Percentiles rank a stretch among this genome's conserved stretches.
Evolutionary conservation across 2,888 invertebrate genomes (phyloP).

Genomic region (Brassicogethes aeneus): DNA sequence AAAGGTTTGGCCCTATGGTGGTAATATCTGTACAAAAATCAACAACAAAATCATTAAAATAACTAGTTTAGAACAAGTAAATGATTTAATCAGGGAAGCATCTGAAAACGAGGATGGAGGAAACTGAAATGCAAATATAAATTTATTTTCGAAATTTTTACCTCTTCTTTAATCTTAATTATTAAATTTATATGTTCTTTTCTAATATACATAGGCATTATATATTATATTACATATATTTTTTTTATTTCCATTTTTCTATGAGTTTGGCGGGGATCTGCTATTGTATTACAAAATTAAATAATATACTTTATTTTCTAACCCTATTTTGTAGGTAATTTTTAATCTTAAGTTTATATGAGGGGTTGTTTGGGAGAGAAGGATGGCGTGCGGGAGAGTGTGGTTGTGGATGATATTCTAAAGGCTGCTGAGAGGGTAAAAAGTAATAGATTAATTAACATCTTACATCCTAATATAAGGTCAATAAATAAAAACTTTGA

Average conservation of each 20-base stretch:
- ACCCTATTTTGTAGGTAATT: no score
- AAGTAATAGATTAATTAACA: no score
- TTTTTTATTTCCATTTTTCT: background rate
- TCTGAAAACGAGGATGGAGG: background rate
- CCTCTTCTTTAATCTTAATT: no score
- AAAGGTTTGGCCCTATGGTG: background rate
- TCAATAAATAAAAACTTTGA: no score
- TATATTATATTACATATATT: no score
- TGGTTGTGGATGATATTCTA: no score
- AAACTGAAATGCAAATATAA: background rate
- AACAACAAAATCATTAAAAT: background rate
- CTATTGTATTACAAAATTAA: background rate
- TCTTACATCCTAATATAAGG: no score
- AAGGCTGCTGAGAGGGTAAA: no score
- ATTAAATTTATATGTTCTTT: background rate
- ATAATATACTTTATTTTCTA: no score
- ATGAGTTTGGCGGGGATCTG: background rate
- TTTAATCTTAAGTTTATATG: no score
- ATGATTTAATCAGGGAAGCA: background rate
- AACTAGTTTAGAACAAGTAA: background rate
- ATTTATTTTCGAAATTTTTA: no score
- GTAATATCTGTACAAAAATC: background rate
- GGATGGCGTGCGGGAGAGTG: background rate
- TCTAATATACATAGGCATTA: background rate
- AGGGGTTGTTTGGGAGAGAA: background rate